phyloP scores from a whole-genome alignment of 2,888 invertebrate genomes.

The Rosalia funebris region DNA sequence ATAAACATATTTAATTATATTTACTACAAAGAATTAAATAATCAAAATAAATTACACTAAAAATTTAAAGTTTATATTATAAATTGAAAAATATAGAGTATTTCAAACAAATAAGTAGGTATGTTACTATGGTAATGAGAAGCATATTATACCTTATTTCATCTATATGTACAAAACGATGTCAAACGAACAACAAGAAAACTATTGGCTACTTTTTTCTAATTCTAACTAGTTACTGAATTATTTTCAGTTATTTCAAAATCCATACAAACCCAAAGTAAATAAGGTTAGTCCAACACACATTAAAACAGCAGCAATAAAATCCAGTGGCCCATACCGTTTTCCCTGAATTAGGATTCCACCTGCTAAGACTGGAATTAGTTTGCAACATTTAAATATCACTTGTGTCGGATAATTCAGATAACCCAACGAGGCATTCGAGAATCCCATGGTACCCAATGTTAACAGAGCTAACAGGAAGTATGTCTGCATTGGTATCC shows the following conservation, averaged over 20 bases:
- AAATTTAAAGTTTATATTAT: too few relatives aligned
- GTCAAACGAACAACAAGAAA: too few relatives aligned
- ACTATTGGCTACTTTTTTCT: too few relatives aligned
- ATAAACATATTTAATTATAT: too few relatives aligned
- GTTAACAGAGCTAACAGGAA: constrained; percentile 85
- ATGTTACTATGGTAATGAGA: too few relatives aligned
- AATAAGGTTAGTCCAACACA: constrained; percentile 91
- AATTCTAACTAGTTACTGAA: constrained; percentile 1
- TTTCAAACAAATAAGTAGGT: too few relatives aligned
- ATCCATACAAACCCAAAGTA: constrained; percentile 77
- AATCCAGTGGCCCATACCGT: constrained; percentile 84
- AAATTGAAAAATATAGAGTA: too few relatives aligned
- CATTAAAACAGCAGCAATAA: constrained; percentile 86
- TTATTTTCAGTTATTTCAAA: constrained; percentile 21
- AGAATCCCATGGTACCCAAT: constrained; percentile 94
- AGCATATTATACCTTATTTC: too few relatives aligned
- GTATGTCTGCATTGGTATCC: constrained; percentile 87
- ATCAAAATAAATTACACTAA: too few relatives aligned
- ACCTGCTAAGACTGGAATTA: constrained; percentile 94
- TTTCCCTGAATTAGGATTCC: constrained; percentile 93
- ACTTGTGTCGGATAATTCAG: constrained; percentile 97
- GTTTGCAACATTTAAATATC: constrained; percentile 97
- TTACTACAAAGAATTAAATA: too few relatives aligned
- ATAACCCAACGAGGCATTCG: constrained; percentile 93
- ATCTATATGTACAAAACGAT: too few relatives aligned